Conservation (phyloP, 2,113 vertebrate species). For the Scophthalmus maximus region DNA sequence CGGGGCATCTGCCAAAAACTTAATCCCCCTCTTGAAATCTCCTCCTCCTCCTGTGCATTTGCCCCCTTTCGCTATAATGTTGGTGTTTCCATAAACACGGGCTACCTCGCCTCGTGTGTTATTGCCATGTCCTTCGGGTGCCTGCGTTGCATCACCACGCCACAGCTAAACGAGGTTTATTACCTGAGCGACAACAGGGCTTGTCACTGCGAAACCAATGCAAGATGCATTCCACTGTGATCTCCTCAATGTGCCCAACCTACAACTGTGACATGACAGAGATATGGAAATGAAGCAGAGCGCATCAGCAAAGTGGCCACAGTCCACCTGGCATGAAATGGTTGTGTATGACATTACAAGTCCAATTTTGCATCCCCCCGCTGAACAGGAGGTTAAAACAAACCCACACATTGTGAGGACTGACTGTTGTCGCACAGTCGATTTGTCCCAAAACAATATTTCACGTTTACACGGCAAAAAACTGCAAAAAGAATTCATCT, state of each 20-base stretch:
- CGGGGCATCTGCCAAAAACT: slow-evolving; percentile 59
- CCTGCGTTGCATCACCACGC: slow-evolving; percentile 11
- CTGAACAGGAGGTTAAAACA: slow-evolving; percentile 9
- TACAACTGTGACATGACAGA: slow-evolving; percentile 1
- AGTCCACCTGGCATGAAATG: not conserved
- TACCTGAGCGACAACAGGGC: slow-evolving; percentile 27
- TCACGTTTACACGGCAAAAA: too few species aligned
- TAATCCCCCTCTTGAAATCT: slow-evolving; percentile 53
- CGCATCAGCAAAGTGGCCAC: not conserved
- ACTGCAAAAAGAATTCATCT: too few species aligned
- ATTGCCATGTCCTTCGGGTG: not conserved
- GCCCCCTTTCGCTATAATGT: not conserved
- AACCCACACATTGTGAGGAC: not conserved
- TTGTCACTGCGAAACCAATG: slow-evolving; percentile 17
- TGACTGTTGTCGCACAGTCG: not conserved
- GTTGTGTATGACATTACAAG: not conserved
- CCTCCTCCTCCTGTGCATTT: slow-evolving; percentile 21
- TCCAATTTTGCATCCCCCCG: not conserved
- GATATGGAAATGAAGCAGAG: not conserved
- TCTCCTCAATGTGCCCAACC: not conserved
- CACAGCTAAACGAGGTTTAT: not conserved
- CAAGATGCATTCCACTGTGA: slow-evolving; percentile 20
- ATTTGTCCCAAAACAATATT: too few species aligned
- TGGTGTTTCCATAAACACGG: not conserved
- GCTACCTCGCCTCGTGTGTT: not conserved